These are phyloP conservation scores for Euproctis similis DNA, from an alignment of 2,888 invertebrate genomes.

Conservation along the genomic window DNA sequence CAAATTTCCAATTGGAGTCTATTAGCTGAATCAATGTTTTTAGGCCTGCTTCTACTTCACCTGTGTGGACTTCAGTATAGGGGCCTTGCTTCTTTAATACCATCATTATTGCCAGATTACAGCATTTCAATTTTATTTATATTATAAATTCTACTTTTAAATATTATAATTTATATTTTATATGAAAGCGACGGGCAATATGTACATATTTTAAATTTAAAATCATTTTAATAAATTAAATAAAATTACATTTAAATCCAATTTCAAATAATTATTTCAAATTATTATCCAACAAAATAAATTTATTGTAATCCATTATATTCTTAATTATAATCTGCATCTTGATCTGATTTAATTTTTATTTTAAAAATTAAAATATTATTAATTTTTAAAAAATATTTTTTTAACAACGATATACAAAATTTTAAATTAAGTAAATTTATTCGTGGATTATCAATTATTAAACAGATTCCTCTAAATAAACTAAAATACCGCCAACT, in stretches of 20 bases:
- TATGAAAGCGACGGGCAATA: constrained; percentile 75
- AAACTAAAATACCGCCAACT: constrained; percentile 82
- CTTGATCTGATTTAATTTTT: constrained; percentile 81
- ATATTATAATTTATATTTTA: background rate
- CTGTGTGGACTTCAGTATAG: too few relatives aligned
- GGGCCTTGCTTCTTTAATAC: too few relatives aligned
- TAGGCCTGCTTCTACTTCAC: too few relatives aligned
- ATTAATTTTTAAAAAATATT: constrained; percentile 58
- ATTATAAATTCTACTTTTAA: constrained; percentile 1
- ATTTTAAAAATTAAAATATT: constrained; percentile 51
- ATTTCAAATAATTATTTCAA: constrained; percentile 62
- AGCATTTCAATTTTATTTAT: constrained; percentile 38
- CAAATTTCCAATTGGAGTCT: too few relatives aligned
- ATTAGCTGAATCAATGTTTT: too few relatives aligned
- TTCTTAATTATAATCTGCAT: constrained; percentile 80
- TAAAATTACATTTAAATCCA: constrained; percentile 82
- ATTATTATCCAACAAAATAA: constrained; percentile 64
- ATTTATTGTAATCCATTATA: constrained; percentile 81
- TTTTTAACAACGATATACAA: constrained; percentile 67
- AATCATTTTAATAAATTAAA: constrained; percentile 74
- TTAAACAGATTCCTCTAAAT: constrained; percentile 81
- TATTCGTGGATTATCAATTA: constrained; percentile 81
- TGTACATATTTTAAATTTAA: constrained; percentile 82
- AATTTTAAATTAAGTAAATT: constrained; percentile 68
- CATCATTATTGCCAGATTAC: too few relatives aligned